A percentile compares a stretch with the other conserved stretches of the same genome.
Evolutionary conservation across 1,140 invertebrate genomes (phyloP).

Genomic region (Drosophila trapezifrons): DNA sequence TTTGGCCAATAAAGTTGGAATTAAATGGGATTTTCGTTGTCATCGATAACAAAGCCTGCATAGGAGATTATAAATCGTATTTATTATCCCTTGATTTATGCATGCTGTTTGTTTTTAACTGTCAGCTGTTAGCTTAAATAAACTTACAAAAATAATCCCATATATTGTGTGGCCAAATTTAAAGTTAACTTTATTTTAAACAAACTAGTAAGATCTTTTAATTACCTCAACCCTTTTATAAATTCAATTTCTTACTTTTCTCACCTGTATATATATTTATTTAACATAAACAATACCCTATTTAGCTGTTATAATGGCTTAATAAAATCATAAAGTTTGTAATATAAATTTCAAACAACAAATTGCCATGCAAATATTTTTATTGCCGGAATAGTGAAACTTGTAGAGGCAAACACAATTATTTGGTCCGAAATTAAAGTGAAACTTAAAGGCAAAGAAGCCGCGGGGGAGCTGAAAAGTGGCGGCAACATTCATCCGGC

Average conservation of each 20-base stretch:
- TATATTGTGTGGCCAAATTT: too few relatives aligned
- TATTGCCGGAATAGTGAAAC: conserved; percentile 3
- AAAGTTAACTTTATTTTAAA: too few relatives aligned
- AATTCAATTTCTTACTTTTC: background rate
- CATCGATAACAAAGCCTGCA: conserved; percentile 22
- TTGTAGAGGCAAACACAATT: conserved; percentile 2
- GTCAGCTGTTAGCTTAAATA: background rate
- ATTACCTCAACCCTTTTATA: background rate
- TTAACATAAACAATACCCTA: background rate
- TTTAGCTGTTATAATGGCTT: background rate
- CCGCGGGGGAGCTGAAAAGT: conserved; percentile 7
- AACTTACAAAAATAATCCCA: too few relatives aligned
- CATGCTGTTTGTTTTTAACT: conserved; percentile 3
- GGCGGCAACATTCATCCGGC: conserved; percentile 6
- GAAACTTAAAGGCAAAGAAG: conserved; percentile 11
- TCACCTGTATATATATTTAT: too few relatives aligned
- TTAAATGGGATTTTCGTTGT: conserved; percentile 18
- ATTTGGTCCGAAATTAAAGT: conserved; percentile 32
- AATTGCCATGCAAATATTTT: conserved; percentile 1
- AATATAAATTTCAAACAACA: background rate
- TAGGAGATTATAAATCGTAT: conserved; percentile 25
- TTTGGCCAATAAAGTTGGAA: conserved; percentile 29
- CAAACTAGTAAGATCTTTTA: too few relatives aligned
- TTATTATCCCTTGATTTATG: conserved; percentile 29
- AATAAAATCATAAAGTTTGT: background rate